These are phyloP conservation scores for Anaspis maculata DNA, from an alignment of 2,888 invertebrate species.

Conservation along the genomic window DNA sequence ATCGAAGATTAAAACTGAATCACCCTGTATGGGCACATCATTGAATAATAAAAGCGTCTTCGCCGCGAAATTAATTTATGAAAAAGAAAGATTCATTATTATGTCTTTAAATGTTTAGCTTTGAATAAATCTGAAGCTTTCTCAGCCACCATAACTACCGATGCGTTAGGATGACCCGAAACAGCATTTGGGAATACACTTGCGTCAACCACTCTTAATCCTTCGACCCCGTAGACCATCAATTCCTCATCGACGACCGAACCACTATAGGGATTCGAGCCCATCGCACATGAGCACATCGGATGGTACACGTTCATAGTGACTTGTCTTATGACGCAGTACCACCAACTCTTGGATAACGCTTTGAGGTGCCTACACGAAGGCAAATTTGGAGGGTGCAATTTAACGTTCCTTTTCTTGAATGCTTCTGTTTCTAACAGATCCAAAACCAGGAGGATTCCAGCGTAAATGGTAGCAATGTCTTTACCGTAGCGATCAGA, in stretches of 20 bases:
- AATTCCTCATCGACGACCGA: conserved; percentile 49
- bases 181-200: conserved; percentile 47
- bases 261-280: conserved; percentile 38
- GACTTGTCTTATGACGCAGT: conserved; percentile 41
- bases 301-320: conserved; percentile 44
- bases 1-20: too few species aligned
- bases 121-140: conserved; percentile 47
- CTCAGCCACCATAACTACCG: conserved; percentile 48
- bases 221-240: conserved; percentile 44
- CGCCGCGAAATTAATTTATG: too few species aligned
- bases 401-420: neutral
- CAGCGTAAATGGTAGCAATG: neutral
- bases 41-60: too few species aligned
- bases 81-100: too few species aligned
- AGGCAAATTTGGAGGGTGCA: neutral
- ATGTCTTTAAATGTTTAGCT: too few species aligned
- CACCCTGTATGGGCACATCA: too few species aligned
- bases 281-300: conserved; percentile 48
- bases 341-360: conserved; percentile 40
- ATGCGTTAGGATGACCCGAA: conserved; percentile 46
- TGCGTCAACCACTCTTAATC: conserved; percentile 47
- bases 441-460: neutral
- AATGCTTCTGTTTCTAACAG: neutral
- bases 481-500: neutral
- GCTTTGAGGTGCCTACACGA: neutral